Evolutionary conservation across 2,113 vertebrate genomes (phyloP).

Genomic region (Trichomycterus rosablanca): DNA sequence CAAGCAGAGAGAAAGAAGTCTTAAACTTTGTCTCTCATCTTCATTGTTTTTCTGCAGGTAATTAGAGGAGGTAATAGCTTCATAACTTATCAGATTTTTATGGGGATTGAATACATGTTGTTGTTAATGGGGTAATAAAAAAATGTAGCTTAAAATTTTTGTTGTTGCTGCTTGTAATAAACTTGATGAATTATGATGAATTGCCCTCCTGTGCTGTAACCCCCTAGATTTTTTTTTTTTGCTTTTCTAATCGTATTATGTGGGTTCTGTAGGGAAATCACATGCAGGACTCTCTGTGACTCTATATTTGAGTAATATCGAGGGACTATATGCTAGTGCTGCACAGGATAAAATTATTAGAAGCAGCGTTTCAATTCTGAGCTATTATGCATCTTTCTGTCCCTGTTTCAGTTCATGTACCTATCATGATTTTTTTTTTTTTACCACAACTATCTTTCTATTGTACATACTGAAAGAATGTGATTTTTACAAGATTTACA

Average conservation of each 20-base stretch:
- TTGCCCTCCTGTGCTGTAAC: conserved; percentile 1
- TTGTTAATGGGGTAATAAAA: background rate
- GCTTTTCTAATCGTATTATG: conserved; percentile 27
- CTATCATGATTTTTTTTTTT: conserved; percentile 22
- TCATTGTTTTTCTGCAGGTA: conserved; percentile 22
- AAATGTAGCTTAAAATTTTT: background rate
- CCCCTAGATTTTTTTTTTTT: too few species aligned
- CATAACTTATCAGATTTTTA: conserved; percentile 19
- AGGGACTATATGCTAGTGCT: background rate
- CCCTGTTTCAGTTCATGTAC: conserved; percentile 1
- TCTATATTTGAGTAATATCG: conserved; percentile 39
- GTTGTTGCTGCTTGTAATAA: conserved; percentile 25
- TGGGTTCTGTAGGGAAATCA: conserved; percentile 42
- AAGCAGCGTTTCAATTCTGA: conserved; percentile 27
- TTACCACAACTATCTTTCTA: too few species aligned
- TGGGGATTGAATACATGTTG: conserved; percentile 11
- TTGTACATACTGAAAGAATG: too few species aligned
- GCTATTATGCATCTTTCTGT: conserved; percentile 10
- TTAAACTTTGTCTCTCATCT: conserved; percentile 1
- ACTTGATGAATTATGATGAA: conserved; percentile 33
- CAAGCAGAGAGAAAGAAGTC: background rate
- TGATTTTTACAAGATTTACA: too few species aligned
- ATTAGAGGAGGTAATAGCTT: conserved; percentile 25
- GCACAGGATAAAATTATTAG: conserved; percentile 20
- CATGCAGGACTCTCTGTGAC: conserved; percentile 30